Conservation (phyloP, 2,888 invertebrate species). For the Hydrotaea cyrtoneurina region DNA sequence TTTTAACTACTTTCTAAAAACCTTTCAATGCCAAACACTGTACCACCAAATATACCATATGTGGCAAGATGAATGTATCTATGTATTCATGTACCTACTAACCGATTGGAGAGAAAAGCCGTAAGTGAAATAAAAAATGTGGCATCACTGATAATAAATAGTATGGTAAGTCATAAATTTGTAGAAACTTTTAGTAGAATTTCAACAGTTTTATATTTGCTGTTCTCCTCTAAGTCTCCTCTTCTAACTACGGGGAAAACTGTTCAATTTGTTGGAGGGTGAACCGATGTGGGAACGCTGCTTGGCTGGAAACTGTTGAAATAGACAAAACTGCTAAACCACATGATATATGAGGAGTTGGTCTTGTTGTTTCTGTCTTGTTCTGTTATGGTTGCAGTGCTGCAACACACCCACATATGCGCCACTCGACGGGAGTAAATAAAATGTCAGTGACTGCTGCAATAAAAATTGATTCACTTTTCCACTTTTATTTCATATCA, state of each 20-base stretch:
- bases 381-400: background rate
- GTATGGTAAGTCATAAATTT: constrained; percentile 33
- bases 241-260: constrained; percentile 4
- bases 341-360: constrained; percentile 29
- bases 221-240: constrained; percentile 3
- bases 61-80: background rate
- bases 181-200: constrained; percentile 31
- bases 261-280: constrained; percentile 23
- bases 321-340: constrained; percentile 24
- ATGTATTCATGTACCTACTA: background rate
- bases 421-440: constrained; percentile 53
- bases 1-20: too few relatives aligned
- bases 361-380: background rate
- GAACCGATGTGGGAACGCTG: background rate
- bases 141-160: constrained; percentile 32
- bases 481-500: constrained; percentile 4
- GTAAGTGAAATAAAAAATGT: constrained; percentile 34
- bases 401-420: constrained; percentile 46
- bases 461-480: constrained; percentile 64
- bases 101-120: background rate
- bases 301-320: constrained; percentile 24
- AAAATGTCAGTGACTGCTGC: constrained; percentile 64
- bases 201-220: constrained; percentile 34
- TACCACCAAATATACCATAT: background rate
- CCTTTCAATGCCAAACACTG: background rate